Evolutionary conservation across 1,140 invertebrate genomes (phyloP).

Genomic region (Whitmania pigra): DNA sequence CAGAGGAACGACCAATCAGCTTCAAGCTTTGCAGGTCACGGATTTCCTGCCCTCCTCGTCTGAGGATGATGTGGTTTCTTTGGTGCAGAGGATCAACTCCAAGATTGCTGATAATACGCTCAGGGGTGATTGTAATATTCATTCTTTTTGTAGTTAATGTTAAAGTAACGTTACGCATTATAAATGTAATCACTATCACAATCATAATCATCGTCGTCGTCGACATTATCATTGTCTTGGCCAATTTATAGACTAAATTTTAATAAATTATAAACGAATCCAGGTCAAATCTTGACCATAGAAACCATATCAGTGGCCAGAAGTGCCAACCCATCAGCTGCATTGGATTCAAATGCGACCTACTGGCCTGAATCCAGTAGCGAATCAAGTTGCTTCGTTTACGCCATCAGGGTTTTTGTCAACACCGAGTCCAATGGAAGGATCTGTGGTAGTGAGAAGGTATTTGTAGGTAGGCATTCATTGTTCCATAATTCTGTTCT

Average conservation of each 20-base stretch:
- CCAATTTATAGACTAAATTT: neutral
- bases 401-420: slow-evolving; percentile 18
- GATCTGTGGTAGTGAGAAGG: slow-evolving; percentile 15
- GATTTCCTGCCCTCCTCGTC: neutral
- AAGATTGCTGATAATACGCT: neutral
- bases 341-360: slow-evolving; percentile 15
- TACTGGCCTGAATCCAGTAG: slow-evolving; percentile 14
- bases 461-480: neutral
- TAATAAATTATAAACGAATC: neutral
- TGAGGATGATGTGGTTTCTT: neutral
- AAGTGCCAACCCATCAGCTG: neutral
- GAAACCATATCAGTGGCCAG: slow-evolving; percentile 18
- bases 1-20: neutral
- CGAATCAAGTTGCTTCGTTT: slow-evolving; percentile 11
- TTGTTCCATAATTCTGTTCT: neutral
- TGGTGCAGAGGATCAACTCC: slow-evolving; percentile 10
- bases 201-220: neutral
- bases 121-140: neutral
- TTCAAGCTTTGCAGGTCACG: neutral
- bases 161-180: neutral
- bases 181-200: neutral
- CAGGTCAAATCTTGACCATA: slow-evolving; percentile 20
- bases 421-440: slow-evolving; percentile 17
- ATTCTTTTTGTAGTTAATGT: neutral
- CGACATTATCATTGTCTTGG: neutral